phyloP scores from a whole-genome alignment of 2,113 vertebrate species.

The Scomber japonicus region DNA sequence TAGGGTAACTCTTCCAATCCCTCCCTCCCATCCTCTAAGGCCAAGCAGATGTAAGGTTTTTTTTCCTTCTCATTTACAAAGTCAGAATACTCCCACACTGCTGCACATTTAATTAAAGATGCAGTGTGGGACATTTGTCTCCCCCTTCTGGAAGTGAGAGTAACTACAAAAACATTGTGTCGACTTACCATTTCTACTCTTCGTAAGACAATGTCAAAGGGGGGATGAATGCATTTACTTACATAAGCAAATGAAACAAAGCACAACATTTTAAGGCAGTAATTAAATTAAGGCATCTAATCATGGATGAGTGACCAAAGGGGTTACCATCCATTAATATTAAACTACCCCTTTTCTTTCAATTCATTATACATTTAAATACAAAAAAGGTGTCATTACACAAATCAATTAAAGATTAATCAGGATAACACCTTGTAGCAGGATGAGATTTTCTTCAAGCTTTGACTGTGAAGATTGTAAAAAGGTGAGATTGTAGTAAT shows the following conservation, averaged over 20 bases:
- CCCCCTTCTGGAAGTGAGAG: too few relatives aligned
- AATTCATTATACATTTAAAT: background rate
- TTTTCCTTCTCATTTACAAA: background rate
- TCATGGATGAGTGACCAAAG: slow-evolving; percentile 24
- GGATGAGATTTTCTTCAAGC: too few relatives aligned
- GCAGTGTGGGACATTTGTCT: too few relatives aligned
- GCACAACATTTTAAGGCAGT: background rate
- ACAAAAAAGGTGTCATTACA: too few relatives aligned
- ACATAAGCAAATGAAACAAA: slow-evolving; percentile 12
- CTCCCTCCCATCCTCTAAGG: background rate
- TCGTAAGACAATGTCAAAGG: slow-evolving; percentile 10
- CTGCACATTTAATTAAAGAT: slow-evolving; percentile 33
- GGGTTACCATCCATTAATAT: slow-evolving; percentile 4
- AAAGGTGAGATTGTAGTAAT: too few relatives aligned
- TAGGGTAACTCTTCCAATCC: too few relatives aligned
- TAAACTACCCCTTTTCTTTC: background rate
- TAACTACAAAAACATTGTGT: too few relatives aligned
- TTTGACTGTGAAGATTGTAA: too few relatives aligned
- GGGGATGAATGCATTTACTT: background rate
- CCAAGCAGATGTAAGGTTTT: background rate
- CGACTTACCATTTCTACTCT: background rate
- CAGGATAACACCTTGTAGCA: too few relatives aligned
- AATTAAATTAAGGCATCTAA: slow-evolving; percentile 27
- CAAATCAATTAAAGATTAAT: too few relatives aligned
- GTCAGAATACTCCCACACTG: background rate